Conservation (phyloP, 2,797 vertebrate species). For the Crocidura indochinensis region DNA sequence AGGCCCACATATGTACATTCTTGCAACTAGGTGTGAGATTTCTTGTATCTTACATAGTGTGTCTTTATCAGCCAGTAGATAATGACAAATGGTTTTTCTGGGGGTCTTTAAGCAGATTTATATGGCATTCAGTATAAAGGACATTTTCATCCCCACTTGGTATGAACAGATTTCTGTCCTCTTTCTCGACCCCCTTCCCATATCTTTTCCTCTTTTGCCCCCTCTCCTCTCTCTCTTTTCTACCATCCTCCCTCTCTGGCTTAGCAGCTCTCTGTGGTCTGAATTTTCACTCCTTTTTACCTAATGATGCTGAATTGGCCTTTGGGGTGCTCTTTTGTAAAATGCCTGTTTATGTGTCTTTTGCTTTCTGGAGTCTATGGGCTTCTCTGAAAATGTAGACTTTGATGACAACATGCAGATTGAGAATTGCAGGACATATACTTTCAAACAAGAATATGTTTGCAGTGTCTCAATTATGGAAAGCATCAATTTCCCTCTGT, state of each 20-base stretch:
- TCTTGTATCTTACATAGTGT: neutral
- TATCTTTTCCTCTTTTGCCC: too few species aligned
- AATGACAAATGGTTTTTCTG: constrained; percentile 4
- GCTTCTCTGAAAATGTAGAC: neutral
- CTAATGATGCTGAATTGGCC: neutral
- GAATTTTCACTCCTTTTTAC: neutral
- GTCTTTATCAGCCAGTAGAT: constrained; percentile 19
- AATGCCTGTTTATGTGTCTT: neutral
- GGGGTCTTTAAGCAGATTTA: neutral
- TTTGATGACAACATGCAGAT: neutral
- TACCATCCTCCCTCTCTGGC: neutral
- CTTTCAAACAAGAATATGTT: neutral
- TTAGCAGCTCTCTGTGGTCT: neutral
- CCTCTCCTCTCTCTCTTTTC: too few species aligned
- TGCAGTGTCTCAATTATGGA: neutral
- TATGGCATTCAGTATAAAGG: neutral
- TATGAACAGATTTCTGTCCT: neutral
- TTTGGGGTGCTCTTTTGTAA: constrained; percentile 12
- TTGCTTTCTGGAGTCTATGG: neutral
- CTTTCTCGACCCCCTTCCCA: neutral
- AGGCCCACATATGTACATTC: neutral
- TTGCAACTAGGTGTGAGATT: neutral
- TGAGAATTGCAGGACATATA: neutral
- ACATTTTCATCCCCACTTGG: too few species aligned
- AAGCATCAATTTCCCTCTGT: neutral